Evolutionary conservation across 2,113 vertebrate genomes (phyloP), one percentile per base, ranked within the genome.

Genomic region (Prolemur simus): DNA sequence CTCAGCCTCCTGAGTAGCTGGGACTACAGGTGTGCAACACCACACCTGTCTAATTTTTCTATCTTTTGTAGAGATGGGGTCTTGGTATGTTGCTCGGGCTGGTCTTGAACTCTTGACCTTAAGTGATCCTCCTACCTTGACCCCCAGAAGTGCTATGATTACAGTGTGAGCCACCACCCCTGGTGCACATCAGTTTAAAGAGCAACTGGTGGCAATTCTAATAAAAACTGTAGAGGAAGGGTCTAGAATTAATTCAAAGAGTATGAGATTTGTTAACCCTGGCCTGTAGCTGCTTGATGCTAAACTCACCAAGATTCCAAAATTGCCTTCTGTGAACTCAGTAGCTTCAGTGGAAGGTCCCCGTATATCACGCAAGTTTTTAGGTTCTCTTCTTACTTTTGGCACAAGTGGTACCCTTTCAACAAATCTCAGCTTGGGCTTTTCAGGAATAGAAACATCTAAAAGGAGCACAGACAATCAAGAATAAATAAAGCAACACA

Each of bases 391-490:
- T 82, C 73, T 99, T 0, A 98, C 98, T 91, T 99, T 99, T 81
- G 99, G 99, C 1, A 99, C 94, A 3, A 99, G 99, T 0, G 99
- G 99, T 5, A 98, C 98, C 91, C 99, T 99, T 15, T 99, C 99
- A 73, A 99, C 1, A 96, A 99, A 99, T 66, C 98, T 99, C n/a
- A 99, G 98, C 94, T 99, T 99, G 6, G 98, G 95, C 87, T 82
- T 99, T 11, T 99, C 99, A 17, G 99, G 99, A 52, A 99, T 95
- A 54, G 98, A 80, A 94, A 99, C 98, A 60, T 98, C 99, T 99
- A 78, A 71, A 91, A 81, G 60, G 45, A 89, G 27, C 49, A 96
- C 1, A 77, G 69, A 74, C 9, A 77, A 45, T 32, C n/a, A 93
- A 77, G 64, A 86, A 11, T 34, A 66, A 87, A n/a, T 82, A 63